Conservation (phyloP, 2,797 vertebrate genomes). For the Amblyopsis hoosieri region DNA sequence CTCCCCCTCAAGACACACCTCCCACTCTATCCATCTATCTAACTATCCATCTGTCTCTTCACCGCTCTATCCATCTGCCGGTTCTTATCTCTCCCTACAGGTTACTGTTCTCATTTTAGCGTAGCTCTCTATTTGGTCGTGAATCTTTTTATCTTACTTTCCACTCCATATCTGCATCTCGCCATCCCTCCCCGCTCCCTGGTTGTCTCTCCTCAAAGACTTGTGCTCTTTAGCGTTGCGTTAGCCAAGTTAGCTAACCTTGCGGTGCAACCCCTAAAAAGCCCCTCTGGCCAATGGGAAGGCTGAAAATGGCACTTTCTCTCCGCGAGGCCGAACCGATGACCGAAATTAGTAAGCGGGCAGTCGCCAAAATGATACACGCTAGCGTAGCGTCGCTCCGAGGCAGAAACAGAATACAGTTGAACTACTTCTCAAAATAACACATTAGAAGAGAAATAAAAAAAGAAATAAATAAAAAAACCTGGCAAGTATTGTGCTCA, state of each 20-base stretch:
- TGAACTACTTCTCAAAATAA: constrained; percentile 28
- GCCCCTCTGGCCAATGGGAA: constrained; percentile 29
- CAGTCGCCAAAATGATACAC: constrained; percentile 50
- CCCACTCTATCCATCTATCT: constrained; percentile 54
- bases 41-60: constrained; percentile 69
- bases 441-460: neutral
- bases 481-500: neutral
- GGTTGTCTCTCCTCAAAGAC: constrained; percentile 43
- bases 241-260: constrained; percentile 40
- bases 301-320: constrained; percentile 17
- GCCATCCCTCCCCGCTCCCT: constrained; percentile 5
- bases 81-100: constrained; percentile 69
- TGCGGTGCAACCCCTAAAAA: constrained; percentile 13
- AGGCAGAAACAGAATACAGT: constrained; percentile 2
- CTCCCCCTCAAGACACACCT: constrained; percentile 27
- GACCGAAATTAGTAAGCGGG: constrained; percentile 30
- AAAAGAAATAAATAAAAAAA: neutral
- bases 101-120: constrained; percentile 65
- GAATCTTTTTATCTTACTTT: constrained; percentile 17
- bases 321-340: constrained; percentile 39
- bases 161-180: neutral
- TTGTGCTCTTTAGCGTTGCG: constrained; percentile 30
- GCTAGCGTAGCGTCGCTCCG: neutral
- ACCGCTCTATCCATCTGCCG: constrained; percentile 59
- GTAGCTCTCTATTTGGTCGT: constrained; percentile 20